Percentiles rank a stretch among this genome's conserved stretches.
phyloP scores from a whole-genome alignment of 2,888 invertebrate species.

The Metallyticus violacea region DNA sequence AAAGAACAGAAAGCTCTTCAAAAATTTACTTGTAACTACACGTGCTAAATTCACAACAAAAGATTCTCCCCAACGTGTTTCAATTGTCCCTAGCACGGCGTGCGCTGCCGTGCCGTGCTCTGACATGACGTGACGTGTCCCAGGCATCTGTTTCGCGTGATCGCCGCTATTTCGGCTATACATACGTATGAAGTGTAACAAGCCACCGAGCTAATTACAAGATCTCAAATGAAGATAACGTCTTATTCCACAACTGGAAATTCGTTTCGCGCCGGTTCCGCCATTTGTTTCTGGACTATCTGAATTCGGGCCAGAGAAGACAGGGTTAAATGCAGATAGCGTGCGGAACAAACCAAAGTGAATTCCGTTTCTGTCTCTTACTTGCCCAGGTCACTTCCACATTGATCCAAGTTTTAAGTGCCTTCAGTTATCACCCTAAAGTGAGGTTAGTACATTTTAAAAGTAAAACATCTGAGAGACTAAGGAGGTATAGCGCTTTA shows the following conservation, averaged over 20 bases:
- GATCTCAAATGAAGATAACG: conserved; percentile 27
- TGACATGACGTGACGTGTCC: not conserved
- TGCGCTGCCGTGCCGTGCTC: not conserved
- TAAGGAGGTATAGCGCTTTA: no score
- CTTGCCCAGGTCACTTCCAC: not conserved
- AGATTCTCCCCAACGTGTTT: not conserved
- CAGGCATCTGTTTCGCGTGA: conserved; percentile 1
- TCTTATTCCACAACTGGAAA: conserved; percentile 23
- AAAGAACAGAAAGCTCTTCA: not conserved
- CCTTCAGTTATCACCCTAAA: not conserved
- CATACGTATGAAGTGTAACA: conserved; percentile 13
- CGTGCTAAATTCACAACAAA: not conserved
- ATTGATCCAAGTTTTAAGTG: no score
- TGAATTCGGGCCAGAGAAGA: not conserved
- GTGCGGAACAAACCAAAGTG: not conserved
- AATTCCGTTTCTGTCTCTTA: no score
- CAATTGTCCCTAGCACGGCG: not conserved
- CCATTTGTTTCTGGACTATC: not conserved
- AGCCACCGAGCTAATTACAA: conserved; percentile 21
- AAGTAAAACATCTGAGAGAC: no score
- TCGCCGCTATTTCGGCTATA: conserved; percentile 3
- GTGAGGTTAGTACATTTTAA: not conserved
- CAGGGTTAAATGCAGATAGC: not conserved
- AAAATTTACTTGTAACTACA: not conserved
- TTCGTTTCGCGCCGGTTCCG: conserved; percentile 6